These are phyloP conservation scores for Okapia johnstoni DNA, from an alignment of 2,113 vertebrate species.

Conservation along the genomic window DNA sequence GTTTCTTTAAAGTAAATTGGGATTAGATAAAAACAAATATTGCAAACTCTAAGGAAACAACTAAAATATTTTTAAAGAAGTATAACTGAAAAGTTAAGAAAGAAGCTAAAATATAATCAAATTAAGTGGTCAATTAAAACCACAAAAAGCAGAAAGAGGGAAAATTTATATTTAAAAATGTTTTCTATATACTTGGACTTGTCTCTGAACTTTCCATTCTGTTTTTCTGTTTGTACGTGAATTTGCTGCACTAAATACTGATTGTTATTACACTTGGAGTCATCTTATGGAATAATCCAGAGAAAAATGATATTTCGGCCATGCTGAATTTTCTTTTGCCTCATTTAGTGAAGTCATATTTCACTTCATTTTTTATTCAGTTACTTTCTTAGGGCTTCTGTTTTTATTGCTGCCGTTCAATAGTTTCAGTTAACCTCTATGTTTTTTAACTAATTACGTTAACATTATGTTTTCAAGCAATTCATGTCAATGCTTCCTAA, in stretches of 20 bases:
- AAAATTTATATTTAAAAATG: background rate
- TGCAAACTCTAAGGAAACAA: background rate
- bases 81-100: background rate
- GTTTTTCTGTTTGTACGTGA: background rate
- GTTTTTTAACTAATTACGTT: background rate
- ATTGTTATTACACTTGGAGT: background rate
- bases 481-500: background rate
- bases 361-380: background rate
- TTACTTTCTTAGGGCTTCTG: background rate
- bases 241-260: background rate
- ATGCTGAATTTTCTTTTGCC: background rate
- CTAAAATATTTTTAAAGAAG: background rate
- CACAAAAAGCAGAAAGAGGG: background rate
- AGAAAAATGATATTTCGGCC: background rate
- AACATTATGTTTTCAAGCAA: background rate
- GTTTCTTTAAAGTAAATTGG: background rate
- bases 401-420: background rate
- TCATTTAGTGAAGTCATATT: background rate
- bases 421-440: background rate
- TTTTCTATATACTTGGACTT: background rate
- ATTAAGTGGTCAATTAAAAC: background rate
- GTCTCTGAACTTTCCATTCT: background rate
- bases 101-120: background rate
- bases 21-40: background rate
- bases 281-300: background rate